A percentile compares a stretch with the other conserved stretches of the same genome.
phyloP scores from a whole-genome alignment of 2,113 vertebrate species.

The Myotis brandtii region DNA sequence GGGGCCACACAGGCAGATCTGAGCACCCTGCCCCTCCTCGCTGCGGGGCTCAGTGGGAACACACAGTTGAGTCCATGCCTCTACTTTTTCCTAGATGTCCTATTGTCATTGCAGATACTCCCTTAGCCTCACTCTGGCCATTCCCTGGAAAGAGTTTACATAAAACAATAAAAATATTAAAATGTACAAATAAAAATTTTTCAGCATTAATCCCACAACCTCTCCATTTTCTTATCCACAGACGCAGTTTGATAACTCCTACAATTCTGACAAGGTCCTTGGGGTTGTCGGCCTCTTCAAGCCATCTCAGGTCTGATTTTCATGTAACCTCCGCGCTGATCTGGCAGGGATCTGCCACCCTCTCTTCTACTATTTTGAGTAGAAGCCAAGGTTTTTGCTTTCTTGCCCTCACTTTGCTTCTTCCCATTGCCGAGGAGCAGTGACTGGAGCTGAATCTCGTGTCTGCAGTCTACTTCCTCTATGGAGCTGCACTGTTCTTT shows the following conservation, averaged over 20 bases:
- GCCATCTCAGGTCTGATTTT: background rate
- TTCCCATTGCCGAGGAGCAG: background rate
- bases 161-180: slow-evolving; percentile 29
- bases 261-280: background rate
- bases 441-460: background rate
- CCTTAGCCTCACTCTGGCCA: background rate
- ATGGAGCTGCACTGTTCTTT: background rate
- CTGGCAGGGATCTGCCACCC: background rate
- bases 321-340: fast-evolving
- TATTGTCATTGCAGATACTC: background rate
- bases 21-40: background rate
- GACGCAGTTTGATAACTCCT: background rate
- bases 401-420: background rate
- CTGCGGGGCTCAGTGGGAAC: background rate
- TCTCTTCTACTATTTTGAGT: background rate
- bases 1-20: background rate
- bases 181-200: background rate
- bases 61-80: background rate
- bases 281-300: background rate
- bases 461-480: background rate
- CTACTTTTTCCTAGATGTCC: background rate
- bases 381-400: background rate
- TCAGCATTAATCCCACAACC: background rate
- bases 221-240: background rate
- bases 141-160: background rate